phyloP scores from a whole-genome alignment of 2,113 vertebrate species.

The Centrocercus urophasianus region DNA sequence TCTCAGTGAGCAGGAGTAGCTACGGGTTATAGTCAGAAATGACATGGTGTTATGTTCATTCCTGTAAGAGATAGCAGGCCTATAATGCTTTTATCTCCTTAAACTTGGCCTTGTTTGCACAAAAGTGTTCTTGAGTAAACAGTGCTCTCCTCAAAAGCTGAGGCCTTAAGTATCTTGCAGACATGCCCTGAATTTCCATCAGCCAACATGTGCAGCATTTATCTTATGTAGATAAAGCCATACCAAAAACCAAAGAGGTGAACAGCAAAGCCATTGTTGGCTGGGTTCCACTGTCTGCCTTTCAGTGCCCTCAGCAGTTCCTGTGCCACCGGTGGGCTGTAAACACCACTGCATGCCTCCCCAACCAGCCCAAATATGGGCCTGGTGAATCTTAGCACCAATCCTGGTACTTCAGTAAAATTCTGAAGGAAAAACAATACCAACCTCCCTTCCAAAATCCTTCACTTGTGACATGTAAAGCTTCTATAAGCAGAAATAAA shows the following conservation, averaged over 20 bases:
- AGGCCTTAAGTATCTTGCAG: not conserved
- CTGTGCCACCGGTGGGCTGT: not conserved
- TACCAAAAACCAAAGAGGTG: not conserved
- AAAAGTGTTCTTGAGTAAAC: not conserved
- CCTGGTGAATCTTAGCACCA: not conserved
- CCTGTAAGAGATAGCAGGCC: not conserved
- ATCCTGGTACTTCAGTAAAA: not conserved
- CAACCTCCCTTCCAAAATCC: too few relatives aligned
- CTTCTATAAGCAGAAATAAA: not conserved
- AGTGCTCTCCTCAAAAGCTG: not conserved
- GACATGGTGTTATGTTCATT: not conserved
- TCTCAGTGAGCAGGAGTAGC: accelerated
- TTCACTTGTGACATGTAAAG: not conserved
- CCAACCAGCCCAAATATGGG: not conserved
- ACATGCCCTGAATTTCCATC: not conserved
- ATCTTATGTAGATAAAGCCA: not conserved
- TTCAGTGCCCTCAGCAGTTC: not conserved
- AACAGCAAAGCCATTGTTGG: not conserved
- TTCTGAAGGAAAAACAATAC: not conserved
- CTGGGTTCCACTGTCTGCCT: not conserved
- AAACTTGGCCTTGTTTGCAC: not conserved
- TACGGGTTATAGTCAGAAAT: not conserved
- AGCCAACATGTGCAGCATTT: not conserved
- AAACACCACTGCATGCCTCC: not conserved
- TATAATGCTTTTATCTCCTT: not conserved